Conservation (phyloP, 1,140 invertebrate species). For the Medauroidea extradentata region DNA sequence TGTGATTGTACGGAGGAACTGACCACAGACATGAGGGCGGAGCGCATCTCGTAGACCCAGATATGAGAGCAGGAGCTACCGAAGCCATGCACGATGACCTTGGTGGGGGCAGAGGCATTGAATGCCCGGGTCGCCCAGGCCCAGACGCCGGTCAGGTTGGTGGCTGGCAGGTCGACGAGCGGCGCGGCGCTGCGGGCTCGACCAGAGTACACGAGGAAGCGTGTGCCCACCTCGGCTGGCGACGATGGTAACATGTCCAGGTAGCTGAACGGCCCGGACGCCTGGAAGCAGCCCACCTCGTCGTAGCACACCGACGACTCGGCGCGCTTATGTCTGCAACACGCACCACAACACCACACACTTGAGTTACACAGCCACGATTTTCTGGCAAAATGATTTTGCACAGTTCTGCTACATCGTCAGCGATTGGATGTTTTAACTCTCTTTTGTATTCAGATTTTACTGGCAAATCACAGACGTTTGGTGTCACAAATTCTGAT, state of each 20-base stretch:
- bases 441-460: too few species aligned
- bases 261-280: constrained; percentile 86
- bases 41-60: constrained; percentile 92
- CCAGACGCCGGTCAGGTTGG: constrained; percentile 60
- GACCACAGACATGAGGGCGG: constrained; percentile 81
- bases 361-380: not conserved
- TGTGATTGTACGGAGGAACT: too few species aligned
- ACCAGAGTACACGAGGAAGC: constrained; percentile 48
- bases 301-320: constrained; percentile 77
- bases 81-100: constrained; percentile 93
- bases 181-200: constrained; percentile 39
- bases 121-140: constrained; percentile 57
- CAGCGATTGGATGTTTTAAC: too few species aligned
- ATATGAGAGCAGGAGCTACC: constrained; percentile 82
- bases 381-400: too few species aligned
- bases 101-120: constrained; percentile 60
- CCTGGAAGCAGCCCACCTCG: constrained; percentile 90
- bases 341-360: not conserved
- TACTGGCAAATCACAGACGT: too few species aligned
- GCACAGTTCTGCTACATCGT: too few species aligned
- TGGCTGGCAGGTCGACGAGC: constrained; percentile 59
- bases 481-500: too few species aligned
- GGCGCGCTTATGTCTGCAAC: constrained; percentile 1
- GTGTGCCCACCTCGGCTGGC: constrained; percentile 82
- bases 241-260: constrained; percentile 81